Percentiles rank a stretch among this genome's conserved stretches.
phyloP scores from a whole-genome alignment of 2,797 vertebrate genomes.

The Lagocephalus sceleratus region DNA sequence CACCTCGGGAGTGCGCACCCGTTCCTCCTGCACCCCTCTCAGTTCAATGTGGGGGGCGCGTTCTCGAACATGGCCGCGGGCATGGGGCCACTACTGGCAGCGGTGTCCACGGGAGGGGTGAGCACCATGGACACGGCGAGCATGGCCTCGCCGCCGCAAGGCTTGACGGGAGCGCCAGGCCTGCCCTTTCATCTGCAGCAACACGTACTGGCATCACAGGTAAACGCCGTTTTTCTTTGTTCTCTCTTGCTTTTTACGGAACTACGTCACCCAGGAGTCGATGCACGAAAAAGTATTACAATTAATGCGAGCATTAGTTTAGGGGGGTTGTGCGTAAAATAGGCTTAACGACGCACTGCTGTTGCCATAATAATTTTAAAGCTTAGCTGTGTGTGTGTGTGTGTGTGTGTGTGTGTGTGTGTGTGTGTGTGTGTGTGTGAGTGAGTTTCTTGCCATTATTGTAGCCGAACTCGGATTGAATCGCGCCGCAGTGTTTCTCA shows the following conservation, averaged over 20 bases:
- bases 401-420: neutral
- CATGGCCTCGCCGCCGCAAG: slow-evolving; percentile 86
- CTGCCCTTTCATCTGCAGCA: slow-evolving; percentile 97
- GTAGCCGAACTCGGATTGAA: too few species aligned
- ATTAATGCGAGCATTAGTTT: too few species aligned
- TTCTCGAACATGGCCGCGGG: slow-evolving; percentile 94
- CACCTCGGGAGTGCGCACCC: slow-evolving; percentile 87
- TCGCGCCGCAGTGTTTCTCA: too few species aligned
- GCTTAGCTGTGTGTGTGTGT: neutral
- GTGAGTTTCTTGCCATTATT: neutral
- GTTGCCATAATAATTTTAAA: neutral
- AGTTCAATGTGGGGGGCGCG: slow-evolving; percentile 95
- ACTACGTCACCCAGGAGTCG: too few species aligned
- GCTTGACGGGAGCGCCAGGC: slow-evolving; percentile 83
- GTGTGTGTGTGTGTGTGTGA: neutral
- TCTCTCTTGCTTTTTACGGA: neutral
- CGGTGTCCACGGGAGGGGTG: slow-evolving; percentile 87
- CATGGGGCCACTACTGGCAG: slow-evolving; percentile 90
- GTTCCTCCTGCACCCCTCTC: slow-evolving; percentile 91
- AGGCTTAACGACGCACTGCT: too few species aligned
- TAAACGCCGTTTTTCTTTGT: slow-evolving; percentile 54
- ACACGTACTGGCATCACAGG: slow-evolving; percentile 95
- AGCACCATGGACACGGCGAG: slow-evolving; percentile 86
- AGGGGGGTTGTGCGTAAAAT: too few species aligned
- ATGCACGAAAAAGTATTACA: too few species aligned